Conservation (phyloP, 30 jellyfish, hydroid and myxozoan genomes). For the Sanderia malayensis region DNA sequence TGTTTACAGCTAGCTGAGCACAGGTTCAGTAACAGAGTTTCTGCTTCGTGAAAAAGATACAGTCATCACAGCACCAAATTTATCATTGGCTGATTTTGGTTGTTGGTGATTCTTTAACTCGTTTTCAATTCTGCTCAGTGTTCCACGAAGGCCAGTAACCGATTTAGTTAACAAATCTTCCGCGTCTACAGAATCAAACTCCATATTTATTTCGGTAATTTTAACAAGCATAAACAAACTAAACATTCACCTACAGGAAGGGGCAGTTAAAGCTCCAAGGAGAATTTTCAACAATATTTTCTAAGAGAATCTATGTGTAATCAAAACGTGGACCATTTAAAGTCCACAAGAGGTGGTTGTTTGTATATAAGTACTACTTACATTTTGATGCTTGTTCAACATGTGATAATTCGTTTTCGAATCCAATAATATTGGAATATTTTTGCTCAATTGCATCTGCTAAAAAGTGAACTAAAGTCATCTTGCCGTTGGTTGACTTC, state of each 20-base stretch:
- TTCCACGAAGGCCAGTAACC: constrained; percentile 62
- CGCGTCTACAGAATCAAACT: constrained; percentile 47
- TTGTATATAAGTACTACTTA: too few species aligned
- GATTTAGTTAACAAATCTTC: constrained; percentile 75
- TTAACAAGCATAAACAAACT: too few species aligned
- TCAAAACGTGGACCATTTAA: too few species aligned
- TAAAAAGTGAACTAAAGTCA: constrained; percentile 90
- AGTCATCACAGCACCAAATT: constrained; percentile 72
- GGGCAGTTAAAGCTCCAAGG: too few species aligned
- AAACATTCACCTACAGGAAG: too few species aligned
- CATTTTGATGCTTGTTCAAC: constrained; percentile 87
- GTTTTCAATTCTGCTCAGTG: constrained; percentile 66
- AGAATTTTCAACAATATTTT: too few species aligned
- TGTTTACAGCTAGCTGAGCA: constrained; percentile 6
- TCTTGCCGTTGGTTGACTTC: constrained; percentile 84
- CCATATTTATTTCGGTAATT: too few species aligned
- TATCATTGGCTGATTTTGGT: constrained; percentile 63
- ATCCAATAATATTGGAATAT: constrained; percentile 75
- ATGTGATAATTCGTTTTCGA: constrained; percentile 85
- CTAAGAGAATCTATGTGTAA: too few species aligned
- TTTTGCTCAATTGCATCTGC: constrained; percentile 75
- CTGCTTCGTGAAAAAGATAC: constrained; percentile 94
- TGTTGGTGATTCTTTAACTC: constrained; percentile 73
- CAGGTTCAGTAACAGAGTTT: too few species aligned
- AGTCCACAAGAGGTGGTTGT: too few species aligned